Base-by-base conservation (phyloP, 2,797 vertebrate genomes). In the Spondyliosoma cantharus region DNA sequence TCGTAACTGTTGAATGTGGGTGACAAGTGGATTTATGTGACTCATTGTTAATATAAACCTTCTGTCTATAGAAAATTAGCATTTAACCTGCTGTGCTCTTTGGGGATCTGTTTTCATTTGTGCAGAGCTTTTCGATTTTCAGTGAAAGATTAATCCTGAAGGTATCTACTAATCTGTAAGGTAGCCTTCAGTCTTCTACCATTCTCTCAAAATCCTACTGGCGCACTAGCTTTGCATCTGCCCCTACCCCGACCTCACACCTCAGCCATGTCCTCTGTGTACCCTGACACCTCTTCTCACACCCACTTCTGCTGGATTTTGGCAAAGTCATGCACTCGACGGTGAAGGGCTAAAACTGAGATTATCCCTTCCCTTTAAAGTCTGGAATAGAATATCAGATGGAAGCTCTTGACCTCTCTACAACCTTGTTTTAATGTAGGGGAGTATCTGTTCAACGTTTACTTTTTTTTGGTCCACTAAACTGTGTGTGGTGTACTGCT, bases 331-430 rank as follows among this genome's bases (percentile, higher is more conserved):
- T 3, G 6, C 74, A 71, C 61, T 5, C 49, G 53, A 46, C 1
- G 2, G 29, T 69, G 54, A 71, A 59, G 15, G 45, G 57, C 70
- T 77, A 16, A 53, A 83, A 25, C 62, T 50, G 22, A 53, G 72
- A 74, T 78, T 22, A 79, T 48, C 14, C 27, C 25, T 56, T 62
- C 29, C 25, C 20, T 78, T 73, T 68, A 57, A 73, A 46, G 63
- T 61, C 24, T 52, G 1, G 11, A 4, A 12, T 46, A 15, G 50
- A 25, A 66, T 68, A 63, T 78, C 66, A 66, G 46, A 32, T 6
- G 12, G 29, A 59, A 61, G 15, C 65, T 43, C 52, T 32, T 19
- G 57, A 78, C 82, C 69, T 71, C 25, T 57, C 19, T 8, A 25
- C n/a, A 43, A 32, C 27, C 53, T 65, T 43, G 29, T 69, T 62